A percentile compares a stretch with the other conserved stretches of the same genome.
These are phyloP conservation scores for Gnatocerus cornutus DNA, from an alignment of 2,888 invertebrate species.

Conservation along the genomic window DNA sequence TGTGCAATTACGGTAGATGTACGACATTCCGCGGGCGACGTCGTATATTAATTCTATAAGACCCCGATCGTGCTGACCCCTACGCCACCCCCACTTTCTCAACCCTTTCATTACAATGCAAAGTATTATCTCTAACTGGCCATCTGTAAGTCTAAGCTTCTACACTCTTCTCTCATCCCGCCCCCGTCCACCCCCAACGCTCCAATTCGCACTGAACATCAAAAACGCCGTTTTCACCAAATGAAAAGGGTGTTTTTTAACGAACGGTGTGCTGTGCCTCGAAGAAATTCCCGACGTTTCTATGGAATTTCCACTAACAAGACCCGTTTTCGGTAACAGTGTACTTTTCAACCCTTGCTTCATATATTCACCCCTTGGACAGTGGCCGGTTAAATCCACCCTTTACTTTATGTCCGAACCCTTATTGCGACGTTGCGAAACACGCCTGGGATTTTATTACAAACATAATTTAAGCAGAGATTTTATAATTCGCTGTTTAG, in stretches of 20 bases:
- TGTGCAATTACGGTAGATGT: conserved; percentile 67
- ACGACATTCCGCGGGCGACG: conserved; percentile 60
- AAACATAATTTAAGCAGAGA: conserved; percentile 55
- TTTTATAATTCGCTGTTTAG: conserved; percentile 54
- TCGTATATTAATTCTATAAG: conserved; percentile 63
- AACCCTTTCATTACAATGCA: conserved; percentile 41
- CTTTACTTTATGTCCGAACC: conserved; percentile 60
- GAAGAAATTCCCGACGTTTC: conserved; percentile 11
- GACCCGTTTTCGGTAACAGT: conserved; percentile 64
- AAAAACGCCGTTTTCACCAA: not conserved
- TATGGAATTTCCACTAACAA: conserved; percentile 63
- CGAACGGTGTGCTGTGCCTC: not conserved
- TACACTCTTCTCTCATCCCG: conserved; percentile 19
- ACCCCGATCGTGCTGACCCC: conserved; percentile 65
- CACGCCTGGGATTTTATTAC: conserved; percentile 52
- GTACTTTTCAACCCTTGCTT: conserved; percentile 69
- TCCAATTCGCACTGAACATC: not conserved
- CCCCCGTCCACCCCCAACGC: not conserved
- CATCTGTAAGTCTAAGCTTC: conserved; percentile 26
- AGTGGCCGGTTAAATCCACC: conserved; percentile 69
- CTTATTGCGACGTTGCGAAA: conserved; percentile 56
- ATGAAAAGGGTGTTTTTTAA: conserved; percentile 9
- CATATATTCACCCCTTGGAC: conserved; percentile 70
- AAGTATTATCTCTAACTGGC: conserved; percentile 44
- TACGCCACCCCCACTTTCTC: conserved; percentile 15